These are phyloP conservation scores for Pollenia angustigena DNA, from an alignment of 2,888 invertebrate species.

Conservation along the genomic window DNA sequence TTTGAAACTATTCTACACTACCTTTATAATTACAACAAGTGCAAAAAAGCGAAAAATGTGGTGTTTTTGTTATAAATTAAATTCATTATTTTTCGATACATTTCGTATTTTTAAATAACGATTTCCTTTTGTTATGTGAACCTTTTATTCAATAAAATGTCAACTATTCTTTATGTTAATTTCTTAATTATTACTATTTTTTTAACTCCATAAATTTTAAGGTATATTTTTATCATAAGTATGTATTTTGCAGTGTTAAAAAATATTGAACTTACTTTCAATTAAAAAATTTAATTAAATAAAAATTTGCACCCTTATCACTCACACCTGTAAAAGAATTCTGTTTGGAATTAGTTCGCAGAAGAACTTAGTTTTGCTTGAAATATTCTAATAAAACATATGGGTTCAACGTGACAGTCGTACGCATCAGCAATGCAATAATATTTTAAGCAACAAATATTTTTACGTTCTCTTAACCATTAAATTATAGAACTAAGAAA, in stretches of 20 bases:
- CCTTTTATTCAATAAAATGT: neutral
- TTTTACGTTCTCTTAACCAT: too few relatives aligned
- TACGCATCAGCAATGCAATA: too few relatives aligned
- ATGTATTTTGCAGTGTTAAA: conserved; percentile 14
- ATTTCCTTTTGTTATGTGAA: neutral
- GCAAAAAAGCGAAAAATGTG: conserved; percentile 44
- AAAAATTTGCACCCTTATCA: too few relatives aligned
- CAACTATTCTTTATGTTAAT: neutral
- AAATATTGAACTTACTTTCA: neutral
- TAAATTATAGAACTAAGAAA: too few relatives aligned
- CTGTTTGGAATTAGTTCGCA: too few relatives aligned
- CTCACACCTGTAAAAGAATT: too few relatives aligned
- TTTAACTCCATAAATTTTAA: neutral
- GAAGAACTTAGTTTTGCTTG: too few relatives aligned
- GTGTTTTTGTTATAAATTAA: conserved; percentile 22
- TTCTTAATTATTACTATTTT: neutral
- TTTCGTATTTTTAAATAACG: too few relatives aligned
- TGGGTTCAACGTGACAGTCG: too few relatives aligned
- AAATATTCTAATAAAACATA: too few relatives aligned
- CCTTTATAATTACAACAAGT: conserved; percentile 39
- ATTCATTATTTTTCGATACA: neutral
- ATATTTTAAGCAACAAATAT: too few relatives aligned
- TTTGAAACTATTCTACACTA: conserved; percentile 1
- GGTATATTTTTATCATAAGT: neutral
- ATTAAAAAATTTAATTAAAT: too few relatives aligned